A percentile compares a stretch with the other conserved stretches of the same genome.
These are phyloP conservation scores for Pampusana beccarii DNA, from an alignment of 2,113 vertebrate species.

Conservation along the genomic window DNA sequence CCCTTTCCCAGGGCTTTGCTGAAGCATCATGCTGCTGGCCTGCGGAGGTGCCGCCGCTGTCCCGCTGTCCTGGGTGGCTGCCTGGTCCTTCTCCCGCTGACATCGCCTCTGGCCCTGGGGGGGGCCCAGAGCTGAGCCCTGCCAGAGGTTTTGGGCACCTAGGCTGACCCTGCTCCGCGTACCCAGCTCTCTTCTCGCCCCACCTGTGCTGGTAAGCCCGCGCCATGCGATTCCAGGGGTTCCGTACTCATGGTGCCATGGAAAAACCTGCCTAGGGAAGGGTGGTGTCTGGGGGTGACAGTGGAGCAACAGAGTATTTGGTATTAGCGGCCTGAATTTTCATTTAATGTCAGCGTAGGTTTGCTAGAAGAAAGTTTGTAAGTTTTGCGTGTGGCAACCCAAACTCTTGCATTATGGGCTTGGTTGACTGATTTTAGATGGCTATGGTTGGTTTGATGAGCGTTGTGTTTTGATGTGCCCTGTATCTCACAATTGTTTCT, in stretches of 20 bases:
- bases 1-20: neutral
- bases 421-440: neutral
- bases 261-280: neutral
- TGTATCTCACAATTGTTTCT: neutral
- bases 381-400: neutral
- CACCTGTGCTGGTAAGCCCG: neutral
- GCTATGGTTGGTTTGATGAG: neutral
- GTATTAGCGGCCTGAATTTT: neutral
- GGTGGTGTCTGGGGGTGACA: neutral
- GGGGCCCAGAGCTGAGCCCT: fast-evolving
- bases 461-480: neutral
- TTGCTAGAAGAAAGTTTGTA: neutral
- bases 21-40: neutral
- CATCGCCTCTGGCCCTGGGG: neutral
- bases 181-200: fast-evolving
- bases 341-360: neutral
- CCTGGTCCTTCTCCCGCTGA: neutral
- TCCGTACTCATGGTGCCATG: fast-evolving
- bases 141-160: neutral
- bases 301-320: fast-evolving
- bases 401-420: neutral
- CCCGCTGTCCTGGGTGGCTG: too few species aligned
- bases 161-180: fast-evolving
- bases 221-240: fast-evolving
- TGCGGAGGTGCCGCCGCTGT: neutral